Evolutionary conservation across 92 coral and sea anemone genomes (phyloP).

Genomic region (Nematostella vectensis): DNA sequence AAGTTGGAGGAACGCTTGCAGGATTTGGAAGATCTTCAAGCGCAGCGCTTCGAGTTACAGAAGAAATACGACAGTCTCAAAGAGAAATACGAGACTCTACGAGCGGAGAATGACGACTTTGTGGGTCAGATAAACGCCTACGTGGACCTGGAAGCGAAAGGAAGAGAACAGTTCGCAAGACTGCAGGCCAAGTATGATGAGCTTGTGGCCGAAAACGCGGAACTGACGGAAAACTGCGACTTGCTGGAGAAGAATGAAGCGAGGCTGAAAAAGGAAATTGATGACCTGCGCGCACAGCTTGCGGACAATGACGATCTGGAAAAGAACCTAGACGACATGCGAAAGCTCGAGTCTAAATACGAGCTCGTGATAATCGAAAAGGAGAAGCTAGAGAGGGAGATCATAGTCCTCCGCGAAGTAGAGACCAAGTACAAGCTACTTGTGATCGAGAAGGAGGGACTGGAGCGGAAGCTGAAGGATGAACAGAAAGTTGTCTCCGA

Average conservation of each 20-base stretch:
- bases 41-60: constrained; percentile 32
- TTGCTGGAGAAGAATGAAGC: constrained; percentile 11
- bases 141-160: constrained; percentile 10
- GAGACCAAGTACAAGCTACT: constrained; percentile 9
- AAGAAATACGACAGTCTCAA: constrained; percentile 32
- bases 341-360: not conserved
- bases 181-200: constrained; percentile 18
- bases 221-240: constrained; percentile 10
- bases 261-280: constrained; percentile 17
- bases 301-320: constrained; percentile 2
- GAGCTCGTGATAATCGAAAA: constrained; percentile 2
- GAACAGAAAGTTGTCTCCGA: constrained; percentile 5
- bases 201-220: constrained; percentile 18
- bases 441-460: constrained; percentile 2
- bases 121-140: constrained; percentile 22
- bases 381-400: not conserved
- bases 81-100: constrained; percentile 33
- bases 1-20: constrained; percentile 29
- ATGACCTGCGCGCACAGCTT: not conserved
- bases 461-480: constrained; percentile 14
- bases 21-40: constrained; percentile 29
- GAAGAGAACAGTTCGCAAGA: constrained; percentile 14
- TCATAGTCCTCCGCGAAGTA: constrained; percentile 7
- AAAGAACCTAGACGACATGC: constrained; percentile 1
- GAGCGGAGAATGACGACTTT: constrained; percentile 35